Evolutionary conservation across 2,113 vertebrate species (phyloP), one percentile per base, ranked within the genome.

Genomic region (Mus spicilegus): DNA sequence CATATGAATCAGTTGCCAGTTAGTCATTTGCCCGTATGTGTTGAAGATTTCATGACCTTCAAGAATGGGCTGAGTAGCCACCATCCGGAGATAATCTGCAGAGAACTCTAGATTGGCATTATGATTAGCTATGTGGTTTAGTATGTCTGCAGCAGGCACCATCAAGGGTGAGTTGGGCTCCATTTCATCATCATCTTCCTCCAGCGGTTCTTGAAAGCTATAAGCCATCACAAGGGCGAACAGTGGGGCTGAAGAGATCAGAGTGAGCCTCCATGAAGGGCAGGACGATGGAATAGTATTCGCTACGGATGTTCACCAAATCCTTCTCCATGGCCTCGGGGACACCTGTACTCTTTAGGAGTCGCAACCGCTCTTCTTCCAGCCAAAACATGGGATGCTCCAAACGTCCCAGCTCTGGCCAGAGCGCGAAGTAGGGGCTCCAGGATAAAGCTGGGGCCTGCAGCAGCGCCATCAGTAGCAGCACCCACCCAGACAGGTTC

Each of bases 331-430:
- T 99, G 0, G 99, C 99, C 97, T 99, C 99, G 0, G 98, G 98
- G 54, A 99, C 97, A 3, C 99, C 99, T 0, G 99, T 99, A 69
- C 99, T 99, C 97, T 97, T 98, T 78, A 99, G 97, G 61, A 99
- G 97, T 12, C 80, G 67, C 16, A 91, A 94, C 85, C 99, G 97
- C 95, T 99, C 99, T 58, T 99, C 99, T 93, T 99, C 98, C 0
- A 99, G 98, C 99, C 99, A 99, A 98, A 99, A 99, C 99, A 99
- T 99, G 65, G 99, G 99, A 88, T 99, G 99, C 95, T 99, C 99
- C 97, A 99, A 90, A n/a, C 96, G 98, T 69, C 96, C 98, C 96
- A 99, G 99, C 97, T 99, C 98, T 1, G 99, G 98, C 99, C 99
- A 99, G 72, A 99, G 99, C 13, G 99, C 99, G 84, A 99, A 98